phyloP scores from a whole-genome alignment of 2,797 vertebrate genomes.

The Amazona ochrocephala region DNA sequence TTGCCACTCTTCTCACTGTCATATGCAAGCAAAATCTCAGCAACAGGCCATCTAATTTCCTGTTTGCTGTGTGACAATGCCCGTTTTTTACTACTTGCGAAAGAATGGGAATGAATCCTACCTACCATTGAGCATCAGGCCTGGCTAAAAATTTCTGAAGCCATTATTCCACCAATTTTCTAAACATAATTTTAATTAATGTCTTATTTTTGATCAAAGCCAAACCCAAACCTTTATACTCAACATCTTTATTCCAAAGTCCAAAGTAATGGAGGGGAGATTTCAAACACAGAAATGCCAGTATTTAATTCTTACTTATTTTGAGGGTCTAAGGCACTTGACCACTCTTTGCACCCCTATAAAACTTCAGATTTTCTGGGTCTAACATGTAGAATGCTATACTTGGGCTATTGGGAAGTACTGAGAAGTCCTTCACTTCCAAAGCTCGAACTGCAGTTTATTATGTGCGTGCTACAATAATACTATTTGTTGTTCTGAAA shows the following conservation, averaged over 20 bases:
- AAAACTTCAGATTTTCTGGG: not conserved
- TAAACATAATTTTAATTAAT: not conserved
- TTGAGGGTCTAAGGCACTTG: not conserved
- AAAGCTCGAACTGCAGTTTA: not conserved
- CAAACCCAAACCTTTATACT: not conserved
- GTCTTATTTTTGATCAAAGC: not conserved
- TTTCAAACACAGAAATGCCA: not conserved
- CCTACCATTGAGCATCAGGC: not conserved
- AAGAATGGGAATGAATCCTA: not conserved
- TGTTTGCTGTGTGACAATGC: not conserved
- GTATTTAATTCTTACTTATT: not conserved
- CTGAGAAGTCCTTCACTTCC: not conserved
- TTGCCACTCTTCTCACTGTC: not conserved
- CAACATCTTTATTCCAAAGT: not conserved
- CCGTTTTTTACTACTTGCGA: not conserved
- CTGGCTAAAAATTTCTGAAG: not conserved
- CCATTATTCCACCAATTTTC: not conserved
- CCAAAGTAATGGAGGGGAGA: not conserved
- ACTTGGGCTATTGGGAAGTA: not conserved
- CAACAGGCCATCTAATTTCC: not conserved
- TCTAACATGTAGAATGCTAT: not conserved
- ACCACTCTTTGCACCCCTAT: not conserved
- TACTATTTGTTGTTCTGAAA: not conserved
- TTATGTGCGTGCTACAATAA: not conserved
- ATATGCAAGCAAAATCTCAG: not conserved